Evolutionary conservation across 2,113 vertebrate species (phyloP).

Genomic region (Sciurus niger): DNA sequence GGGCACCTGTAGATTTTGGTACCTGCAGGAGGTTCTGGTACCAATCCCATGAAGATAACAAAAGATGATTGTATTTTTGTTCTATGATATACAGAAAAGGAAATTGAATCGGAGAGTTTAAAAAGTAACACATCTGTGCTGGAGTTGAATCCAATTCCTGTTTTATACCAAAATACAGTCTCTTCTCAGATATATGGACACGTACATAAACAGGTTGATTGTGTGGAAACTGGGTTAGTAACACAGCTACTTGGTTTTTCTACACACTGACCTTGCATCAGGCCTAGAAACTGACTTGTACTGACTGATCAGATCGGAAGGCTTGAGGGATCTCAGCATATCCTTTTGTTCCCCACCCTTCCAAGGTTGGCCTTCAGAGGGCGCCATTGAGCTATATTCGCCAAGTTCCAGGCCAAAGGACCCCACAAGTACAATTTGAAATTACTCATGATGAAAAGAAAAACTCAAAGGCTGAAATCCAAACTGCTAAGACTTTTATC

Average conservation of each 20-base stretch:
- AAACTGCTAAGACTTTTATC: slow-evolving; percentile 45
- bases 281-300: background rate
- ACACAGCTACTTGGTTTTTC: background rate
- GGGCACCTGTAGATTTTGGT: no score
- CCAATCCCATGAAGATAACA: background rate
- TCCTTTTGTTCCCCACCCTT: background rate
- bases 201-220: background rate
- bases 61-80: background rate
- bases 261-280: background rate
- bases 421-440: background rate
- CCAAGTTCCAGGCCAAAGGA: no score
- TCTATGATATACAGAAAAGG: background rate
- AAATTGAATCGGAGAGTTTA: background rate
- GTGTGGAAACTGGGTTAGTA: background rate
- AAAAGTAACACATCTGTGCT: background rate
- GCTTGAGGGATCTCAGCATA: background rate
- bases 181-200: background rate
- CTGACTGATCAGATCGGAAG: no score
- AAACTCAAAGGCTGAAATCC: slow-evolving; percentile 42
- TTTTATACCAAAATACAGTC: background rate
- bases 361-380: slow-evolving; percentile 73
- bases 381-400: slow-evolving; percentile 83
- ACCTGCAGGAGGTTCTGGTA: background rate
- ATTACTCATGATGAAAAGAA: background rate
- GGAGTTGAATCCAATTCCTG: background rate